Evolutionary conservation across 2,888 invertebrate species (phyloP).

Genomic region (Steinernema carpocapsae): DNA sequence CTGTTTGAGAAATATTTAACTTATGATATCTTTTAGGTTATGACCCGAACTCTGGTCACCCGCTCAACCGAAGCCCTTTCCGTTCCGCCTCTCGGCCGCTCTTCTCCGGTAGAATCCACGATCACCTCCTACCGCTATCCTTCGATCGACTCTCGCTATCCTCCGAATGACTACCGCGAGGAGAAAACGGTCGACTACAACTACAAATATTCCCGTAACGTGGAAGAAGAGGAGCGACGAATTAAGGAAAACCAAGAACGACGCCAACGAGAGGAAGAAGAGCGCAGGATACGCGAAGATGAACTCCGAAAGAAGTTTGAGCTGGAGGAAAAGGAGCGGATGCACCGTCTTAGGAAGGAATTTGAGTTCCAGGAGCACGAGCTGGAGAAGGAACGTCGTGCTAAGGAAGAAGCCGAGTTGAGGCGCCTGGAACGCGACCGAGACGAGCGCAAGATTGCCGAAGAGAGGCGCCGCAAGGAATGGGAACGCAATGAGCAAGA

Average conservation of each 20-base stretch:
- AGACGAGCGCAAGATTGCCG: constrained; percentile 48
- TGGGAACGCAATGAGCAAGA: constrained; percentile 65
- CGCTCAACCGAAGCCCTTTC: constrained; percentile 65
- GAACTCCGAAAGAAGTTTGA: constrained; percentile 56
- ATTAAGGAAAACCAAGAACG: constrained; percentile 60
- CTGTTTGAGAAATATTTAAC: background rate
- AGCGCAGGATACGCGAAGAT: constrained; percentile 59
- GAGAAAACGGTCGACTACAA: constrained; percentile 50
- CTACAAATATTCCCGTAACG: constrained; percentile 52
- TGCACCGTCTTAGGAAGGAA: constrained; percentile 57
- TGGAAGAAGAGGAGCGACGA: constrained; percentile 66
- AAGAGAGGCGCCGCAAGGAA: constrained; percentile 50
- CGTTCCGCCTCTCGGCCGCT: constrained; percentile 49
- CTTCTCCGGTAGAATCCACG: constrained; percentile 48
- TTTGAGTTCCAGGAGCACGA: constrained; percentile 57
- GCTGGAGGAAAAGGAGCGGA: constrained; percentile 55
- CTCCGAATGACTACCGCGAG: constrained; percentile 44
- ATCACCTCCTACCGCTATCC: constrained; percentile 35
- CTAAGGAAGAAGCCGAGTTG: constrained; percentile 53
- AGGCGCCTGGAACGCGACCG: constrained; percentile 60
- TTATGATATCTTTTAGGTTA: constrained; percentile 49
- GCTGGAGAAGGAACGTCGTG: constrained; percentile 51
- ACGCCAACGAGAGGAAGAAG: constrained; percentile 59
- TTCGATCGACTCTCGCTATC: constrained; percentile 10
- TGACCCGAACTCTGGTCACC: constrained; percentile 67